These are phyloP conservation scores for Amaurobius ferox DNA, from an alignment of 2,888 invertebrate genomes.

Conservation along the genomic window DNA sequence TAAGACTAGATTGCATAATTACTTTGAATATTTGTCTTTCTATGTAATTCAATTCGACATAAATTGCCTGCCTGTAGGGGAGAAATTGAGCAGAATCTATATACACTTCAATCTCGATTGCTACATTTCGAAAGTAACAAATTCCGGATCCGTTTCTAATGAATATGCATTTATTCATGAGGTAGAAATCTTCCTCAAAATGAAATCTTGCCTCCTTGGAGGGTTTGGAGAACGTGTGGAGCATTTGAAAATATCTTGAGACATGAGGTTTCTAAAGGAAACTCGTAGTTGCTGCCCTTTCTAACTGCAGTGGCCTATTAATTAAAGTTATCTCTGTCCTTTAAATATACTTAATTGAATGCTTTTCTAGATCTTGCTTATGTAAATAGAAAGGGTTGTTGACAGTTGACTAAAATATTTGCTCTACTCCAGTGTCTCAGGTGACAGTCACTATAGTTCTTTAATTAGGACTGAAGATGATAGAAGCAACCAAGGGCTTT, in stretches of 20 bases:
- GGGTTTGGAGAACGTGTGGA: slow-evolving; percentile 6
- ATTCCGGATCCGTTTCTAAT: slow-evolving; percentile 45
- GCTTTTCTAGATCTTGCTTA: slow-evolving; percentile 41
- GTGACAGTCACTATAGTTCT: too few species aligned
- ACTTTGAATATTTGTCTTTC: too few species aligned
- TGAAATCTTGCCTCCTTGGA: slow-evolving; percentile 44
- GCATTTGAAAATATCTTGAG: slow-evolving; percentile 59
- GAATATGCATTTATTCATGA: slow-evolving; percentile 68
- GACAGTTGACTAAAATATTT: slow-evolving; percentile 30
- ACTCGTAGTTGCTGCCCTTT: neutral
- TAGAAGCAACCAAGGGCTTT: too few species aligned
- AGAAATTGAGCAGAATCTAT: too few species aligned
- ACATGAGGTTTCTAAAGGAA: slow-evolving; percentile 16
- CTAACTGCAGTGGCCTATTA: slow-evolving; percentile 40
- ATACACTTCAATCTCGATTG: too few species aligned
- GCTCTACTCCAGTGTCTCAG: neutral
- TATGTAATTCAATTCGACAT: too few species aligned
- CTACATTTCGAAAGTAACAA: slow-evolving; percentile 22
- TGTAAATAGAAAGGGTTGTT: slow-evolving; percentile 44
- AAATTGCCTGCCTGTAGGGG: too few species aligned
- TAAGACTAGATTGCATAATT: too few species aligned
- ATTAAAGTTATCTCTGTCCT: slow-evolving; percentile 31
- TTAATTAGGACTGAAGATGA: too few species aligned
- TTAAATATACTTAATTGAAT: slow-evolving; percentile 38
- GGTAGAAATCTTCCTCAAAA: slow-evolving; percentile 47